Evolutionary conservation across 35 echinoderm and acorn worm species (phyloP), one percentile per base, ranked within the genome.

Genomic region (Holothuria glaberrima): DNA sequence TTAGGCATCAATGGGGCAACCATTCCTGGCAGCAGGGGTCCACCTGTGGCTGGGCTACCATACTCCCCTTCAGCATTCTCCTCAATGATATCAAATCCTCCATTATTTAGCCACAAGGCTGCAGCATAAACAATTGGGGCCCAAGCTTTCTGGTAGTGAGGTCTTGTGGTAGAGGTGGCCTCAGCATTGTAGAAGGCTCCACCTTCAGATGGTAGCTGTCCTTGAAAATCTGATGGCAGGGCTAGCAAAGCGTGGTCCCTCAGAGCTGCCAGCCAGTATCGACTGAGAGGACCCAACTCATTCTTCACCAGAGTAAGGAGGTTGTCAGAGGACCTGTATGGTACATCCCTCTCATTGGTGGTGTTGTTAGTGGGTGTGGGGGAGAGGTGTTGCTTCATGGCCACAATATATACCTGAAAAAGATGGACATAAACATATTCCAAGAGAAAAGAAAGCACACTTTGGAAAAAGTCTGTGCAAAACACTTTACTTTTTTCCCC

Each of bases 171-270:
- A 19, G 91, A 83, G 20, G 91, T 99, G 28, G 97, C 93, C 34
- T 99, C 97, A 36, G 97, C 62, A 71, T 95, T 99, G 59, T 99
- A 99, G 86, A 99, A 99, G 32, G 97, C 93, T 31, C 97, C 97
- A 22, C 97, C 97, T 0, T 91, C 91, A 67, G 93, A 58, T 21
- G 97, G 97, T 2, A 99, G 57, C 91, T 99, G 97, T 64, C 97
- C 94, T 81, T 88, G 62, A 33, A 95, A 99, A 20, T 94, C 97
- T 12, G 88, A 60, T 0, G 97, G 93, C 6, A 99, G 75, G 83
- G 97, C 91, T 9, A 99, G 91, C 0, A 99, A 70, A 32, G 97
- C 97, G 20, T 99, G 97, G 91, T 99, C 97, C 27, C 97, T 54
- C 4, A 99, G 93, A 17, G 93, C 97, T 38, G 97, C 93, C 26